These are phyloP conservation scores for Pardosa pseudoannulata DNA, from an alignment of 2,888 invertebrate genomes.

Conservation along the genomic window DNA sequence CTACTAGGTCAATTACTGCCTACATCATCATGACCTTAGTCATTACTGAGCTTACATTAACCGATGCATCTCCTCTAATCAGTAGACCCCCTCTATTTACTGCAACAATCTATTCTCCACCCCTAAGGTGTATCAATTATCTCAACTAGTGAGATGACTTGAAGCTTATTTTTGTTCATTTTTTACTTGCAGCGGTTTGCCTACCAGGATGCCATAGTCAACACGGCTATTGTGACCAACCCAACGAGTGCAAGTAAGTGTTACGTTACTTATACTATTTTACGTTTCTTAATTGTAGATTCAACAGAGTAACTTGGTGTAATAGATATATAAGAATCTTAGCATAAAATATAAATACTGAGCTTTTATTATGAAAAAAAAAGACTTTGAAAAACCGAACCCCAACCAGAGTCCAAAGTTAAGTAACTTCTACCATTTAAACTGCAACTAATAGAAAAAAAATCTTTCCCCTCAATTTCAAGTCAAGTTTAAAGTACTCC, in stretches of 20 bases:
- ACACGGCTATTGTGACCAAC: constrained; percentile 93
- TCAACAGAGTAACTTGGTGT: too few relatives aligned
- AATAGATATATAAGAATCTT: too few relatives aligned
- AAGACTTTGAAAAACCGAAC: too few relatives aligned
- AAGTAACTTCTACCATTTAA: too few relatives aligned
- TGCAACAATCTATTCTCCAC: background rate
- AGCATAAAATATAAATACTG: too few relatives aligned
- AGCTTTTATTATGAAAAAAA: too few relatives aligned
- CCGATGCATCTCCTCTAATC: constrained; percentile 38
- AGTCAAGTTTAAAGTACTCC: too few relatives aligned
- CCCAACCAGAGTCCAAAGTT: too few relatives aligned
- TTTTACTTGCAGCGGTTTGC: constrained; percentile 90
- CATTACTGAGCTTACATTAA: constrained; percentile 7
- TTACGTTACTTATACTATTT: background rate
- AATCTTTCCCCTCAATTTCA: too few relatives aligned
- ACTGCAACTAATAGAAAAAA: too few relatives aligned
- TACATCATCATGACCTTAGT: constrained; percentile 26
- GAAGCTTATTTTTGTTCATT: background rate
- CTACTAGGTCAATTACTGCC: constrained; percentile 25
- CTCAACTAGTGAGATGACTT: constrained; percentile 7
- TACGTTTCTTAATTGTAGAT: background rate
- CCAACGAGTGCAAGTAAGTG: constrained; percentile 98
- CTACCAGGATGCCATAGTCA: constrained; percentile 92
- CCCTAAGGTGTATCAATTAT: constrained; percentile 40
- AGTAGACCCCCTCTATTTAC: constrained; percentile 6